Conservation (phyloP, 2,888 invertebrate species). For the Mythimna lalbum region DNA sequence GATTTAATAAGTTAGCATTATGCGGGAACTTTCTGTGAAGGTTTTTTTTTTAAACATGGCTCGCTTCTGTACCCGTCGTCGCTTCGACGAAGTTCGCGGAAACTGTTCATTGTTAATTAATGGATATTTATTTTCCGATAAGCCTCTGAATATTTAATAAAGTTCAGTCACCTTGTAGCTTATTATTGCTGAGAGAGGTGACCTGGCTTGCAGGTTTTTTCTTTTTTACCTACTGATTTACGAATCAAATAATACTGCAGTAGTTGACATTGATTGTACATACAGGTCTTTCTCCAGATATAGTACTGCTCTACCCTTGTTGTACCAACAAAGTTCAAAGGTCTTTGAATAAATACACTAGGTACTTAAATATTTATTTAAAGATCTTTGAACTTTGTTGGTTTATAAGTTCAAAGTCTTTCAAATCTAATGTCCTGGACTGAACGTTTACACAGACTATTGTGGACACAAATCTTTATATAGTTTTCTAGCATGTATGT, state of each 20-base stretch:
- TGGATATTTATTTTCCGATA: conserved; percentile 24
- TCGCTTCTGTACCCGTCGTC: neutral
- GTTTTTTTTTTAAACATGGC: neutral
- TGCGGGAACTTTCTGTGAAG: conserved; percentile 18
- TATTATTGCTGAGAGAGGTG: conserved; percentile 16
- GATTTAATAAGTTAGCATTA: conserved; percentile 10
- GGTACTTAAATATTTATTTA: no score
- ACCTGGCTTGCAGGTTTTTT: neutral
- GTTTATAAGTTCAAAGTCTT: neutral
- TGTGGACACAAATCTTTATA: neutral
- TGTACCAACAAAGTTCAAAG: neutral
- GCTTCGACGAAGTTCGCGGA: conserved; percentile 14
- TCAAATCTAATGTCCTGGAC: neutral
- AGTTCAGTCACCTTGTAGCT: conserved; percentile 46
- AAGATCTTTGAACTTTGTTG: no score
- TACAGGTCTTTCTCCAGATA: conserved; percentile 2
- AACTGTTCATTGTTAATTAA: conserved; percentile 41
- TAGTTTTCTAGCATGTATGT: no score
- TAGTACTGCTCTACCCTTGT: neutral
- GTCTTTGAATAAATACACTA: neutral
- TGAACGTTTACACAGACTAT: neutral
- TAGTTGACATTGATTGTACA: conserved; percentile 8
- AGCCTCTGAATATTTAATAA: conserved; percentile 23
- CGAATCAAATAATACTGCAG: conserved; percentile 2
- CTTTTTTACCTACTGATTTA: conserved; percentile 5